Evolutionary conservation across 2,113 vertebrate species (phyloP).

Genomic region (Recurvirostra avosetta): DNA sequence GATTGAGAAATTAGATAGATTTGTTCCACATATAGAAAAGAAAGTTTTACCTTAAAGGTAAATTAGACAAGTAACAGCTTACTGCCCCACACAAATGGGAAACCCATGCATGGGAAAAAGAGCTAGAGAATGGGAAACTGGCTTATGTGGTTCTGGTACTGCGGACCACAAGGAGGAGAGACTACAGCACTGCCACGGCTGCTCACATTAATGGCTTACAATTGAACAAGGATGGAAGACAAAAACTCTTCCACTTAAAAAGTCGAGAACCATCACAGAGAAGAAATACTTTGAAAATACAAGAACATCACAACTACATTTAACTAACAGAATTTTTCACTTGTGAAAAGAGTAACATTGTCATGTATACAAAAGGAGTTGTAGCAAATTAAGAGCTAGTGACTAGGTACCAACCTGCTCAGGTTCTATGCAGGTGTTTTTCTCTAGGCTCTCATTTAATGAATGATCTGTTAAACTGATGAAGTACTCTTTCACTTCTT

Average conservation of each 20-base stretch:
- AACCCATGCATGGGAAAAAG: not conserved
- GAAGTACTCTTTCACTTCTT: slow-evolving; percentile 80
- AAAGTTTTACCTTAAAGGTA: not conserved
- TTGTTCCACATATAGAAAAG: not conserved
- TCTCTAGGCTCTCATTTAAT: slow-evolving; percentile 63
- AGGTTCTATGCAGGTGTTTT: slow-evolving; percentile 12
- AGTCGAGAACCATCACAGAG: not conserved
- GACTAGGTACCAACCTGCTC: slow-evolving; percentile 64
- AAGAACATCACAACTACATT: not conserved
- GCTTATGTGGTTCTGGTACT: not conserved
- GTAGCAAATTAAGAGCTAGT: not conserved
- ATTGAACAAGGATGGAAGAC: not conserved
- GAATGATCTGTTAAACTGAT: slow-evolving; percentile 74
- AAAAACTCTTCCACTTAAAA: not conserved
- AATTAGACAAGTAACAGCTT: not conserved
- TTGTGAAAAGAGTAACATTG: not conserved
- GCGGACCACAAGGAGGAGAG: not conserved
- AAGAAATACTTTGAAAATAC: not conserved
- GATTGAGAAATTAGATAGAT: not conserved
- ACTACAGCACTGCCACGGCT: not conserved
- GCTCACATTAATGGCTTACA: not conserved
- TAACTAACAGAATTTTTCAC: not conserved
- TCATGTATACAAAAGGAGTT: not conserved
- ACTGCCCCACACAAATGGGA: not conserved
- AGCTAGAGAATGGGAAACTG: not conserved